Percentiles rank a stretch among this genome's conserved stretches.
Conservation (phyloP, 2,797 vertebrate genomes). For the Rhynchotus rufescens region DNA sequence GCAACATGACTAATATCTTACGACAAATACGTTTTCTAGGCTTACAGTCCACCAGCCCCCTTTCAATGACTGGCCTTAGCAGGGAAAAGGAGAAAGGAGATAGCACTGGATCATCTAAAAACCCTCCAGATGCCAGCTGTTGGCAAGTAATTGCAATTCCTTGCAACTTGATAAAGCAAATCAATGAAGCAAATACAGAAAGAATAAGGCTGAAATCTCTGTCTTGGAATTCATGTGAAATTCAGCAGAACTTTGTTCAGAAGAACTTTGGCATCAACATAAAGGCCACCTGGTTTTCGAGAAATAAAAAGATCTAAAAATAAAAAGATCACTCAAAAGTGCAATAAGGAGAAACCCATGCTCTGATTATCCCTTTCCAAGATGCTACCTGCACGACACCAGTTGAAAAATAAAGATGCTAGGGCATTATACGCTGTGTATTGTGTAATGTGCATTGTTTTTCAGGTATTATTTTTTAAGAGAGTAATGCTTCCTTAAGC, state of each 20-base stretch:
- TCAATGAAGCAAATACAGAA: not conserved
- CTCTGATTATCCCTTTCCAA: not conserved
- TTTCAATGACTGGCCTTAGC: not conserved
- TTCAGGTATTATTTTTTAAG: slow-evolving; percentile 9
- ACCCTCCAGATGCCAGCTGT: not conserved
- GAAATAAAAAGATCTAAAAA: not conserved
- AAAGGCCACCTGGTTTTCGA: not conserved
- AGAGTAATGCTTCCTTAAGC: slow-evolving; percentile 23
- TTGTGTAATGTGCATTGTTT: not conserved
- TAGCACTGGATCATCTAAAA: not conserved
- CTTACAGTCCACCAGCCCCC: not conserved
- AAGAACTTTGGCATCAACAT: not conserved
- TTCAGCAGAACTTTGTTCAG: not conserved
- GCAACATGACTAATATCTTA: not conserved
- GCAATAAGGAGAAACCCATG: fast-evolving
- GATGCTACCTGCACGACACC: not conserved
- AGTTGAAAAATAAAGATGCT: not conserved
- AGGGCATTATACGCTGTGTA: not conserved
- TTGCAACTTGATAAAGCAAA: not conserved
- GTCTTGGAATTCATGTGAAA: not conserved
- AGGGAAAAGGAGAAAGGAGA: not conserved
- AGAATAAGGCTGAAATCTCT: not conserved
- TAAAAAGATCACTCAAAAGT: not conserved
- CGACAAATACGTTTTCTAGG: not conserved
- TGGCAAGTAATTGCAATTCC: not conserved